These are phyloP conservation scores for Elachura formosa DNA, from an alignment of 2,113 vertebrate genomes.

Conservation along the genomic window DNA sequence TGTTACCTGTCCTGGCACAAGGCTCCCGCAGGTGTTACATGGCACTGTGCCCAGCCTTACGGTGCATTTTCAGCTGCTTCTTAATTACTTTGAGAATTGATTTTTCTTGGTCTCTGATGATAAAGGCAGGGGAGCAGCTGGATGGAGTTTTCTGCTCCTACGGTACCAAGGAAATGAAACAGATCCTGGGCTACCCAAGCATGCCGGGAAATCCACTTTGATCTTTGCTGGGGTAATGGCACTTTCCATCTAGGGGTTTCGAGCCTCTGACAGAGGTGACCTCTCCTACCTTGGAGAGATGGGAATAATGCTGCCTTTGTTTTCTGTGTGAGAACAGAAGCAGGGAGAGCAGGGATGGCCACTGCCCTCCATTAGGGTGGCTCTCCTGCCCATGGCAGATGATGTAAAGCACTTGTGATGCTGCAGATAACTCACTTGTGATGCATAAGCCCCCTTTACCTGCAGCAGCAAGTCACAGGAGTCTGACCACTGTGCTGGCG, in stretches of 20 bases:
- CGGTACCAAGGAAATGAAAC: not conserved
- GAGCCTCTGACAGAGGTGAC: not conserved
- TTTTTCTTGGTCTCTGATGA: not conserved
- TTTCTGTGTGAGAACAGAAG: not conserved
- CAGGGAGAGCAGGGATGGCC: not conserved
- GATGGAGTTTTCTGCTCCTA: not conserved
- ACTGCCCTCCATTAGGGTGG: rapidly evolving
- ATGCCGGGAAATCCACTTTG: not conserved
- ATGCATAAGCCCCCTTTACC: not conserved
- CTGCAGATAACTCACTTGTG: not conserved
- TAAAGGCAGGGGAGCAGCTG: conserved; percentile 1
- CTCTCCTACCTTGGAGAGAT: not conserved
- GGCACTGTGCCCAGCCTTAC: rapidly evolving
- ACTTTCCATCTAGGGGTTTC: not conserved
- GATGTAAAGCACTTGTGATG: not conserved
- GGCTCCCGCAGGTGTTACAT: not conserved
- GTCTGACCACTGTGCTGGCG: not conserved
- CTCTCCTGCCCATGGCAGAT: rapidly evolving
- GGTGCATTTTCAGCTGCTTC: not conserved
- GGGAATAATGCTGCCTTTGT: not conserved
- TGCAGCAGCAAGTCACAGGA: not conserved
- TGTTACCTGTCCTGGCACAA: not conserved
- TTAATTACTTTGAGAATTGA: not conserved
- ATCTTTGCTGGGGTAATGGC: not conserved
- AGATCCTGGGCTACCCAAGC: not conserved